A percentile compares a stretch with the other conserved stretches of the same genome.
phyloP scores from a whole-genome alignment of 2,797 vertebrate genomes.

The Acropternis orthonyx region DNA sequence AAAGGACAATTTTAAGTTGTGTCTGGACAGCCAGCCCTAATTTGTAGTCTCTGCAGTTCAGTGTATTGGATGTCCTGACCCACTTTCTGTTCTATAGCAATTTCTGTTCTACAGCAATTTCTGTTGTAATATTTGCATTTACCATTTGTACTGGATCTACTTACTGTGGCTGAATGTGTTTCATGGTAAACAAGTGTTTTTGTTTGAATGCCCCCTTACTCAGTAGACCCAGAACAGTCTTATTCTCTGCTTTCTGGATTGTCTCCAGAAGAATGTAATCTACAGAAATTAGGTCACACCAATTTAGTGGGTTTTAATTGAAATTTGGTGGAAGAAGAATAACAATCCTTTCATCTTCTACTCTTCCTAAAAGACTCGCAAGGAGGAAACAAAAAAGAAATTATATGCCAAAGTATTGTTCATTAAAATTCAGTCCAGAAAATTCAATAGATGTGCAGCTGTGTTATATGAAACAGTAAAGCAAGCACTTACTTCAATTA shows the following conservation, averaged over 20 bases:
- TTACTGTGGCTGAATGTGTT: background rate
- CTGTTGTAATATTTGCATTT: background rate
- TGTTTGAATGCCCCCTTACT: background rate
- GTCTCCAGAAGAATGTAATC: background rate
- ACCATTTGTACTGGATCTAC: background rate
- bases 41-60: background rate
- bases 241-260: background rate
- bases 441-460: slow-evolving; percentile 26
- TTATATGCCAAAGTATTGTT: background rate
- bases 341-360: background rate
- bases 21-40: rapidly evolving
- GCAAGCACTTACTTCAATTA: slow-evolving; percentile 21
- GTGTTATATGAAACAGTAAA: background rate
- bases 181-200: background rate
- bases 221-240: background rate
- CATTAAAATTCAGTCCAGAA: background rate
- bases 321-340: background rate
- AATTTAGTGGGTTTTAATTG: background rate
- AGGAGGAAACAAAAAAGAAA: background rate
- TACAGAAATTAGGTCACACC: background rate
- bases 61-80: rapidly evolving
- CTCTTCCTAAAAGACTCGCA: background rate
- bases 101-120: background rate
- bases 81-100: background rate
- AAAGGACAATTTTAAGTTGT: background rate